These are phyloP conservation scores for Aromia moschata DNA, from an alignment of 2,888 invertebrate genomes.

Conservation along the genomic window DNA sequence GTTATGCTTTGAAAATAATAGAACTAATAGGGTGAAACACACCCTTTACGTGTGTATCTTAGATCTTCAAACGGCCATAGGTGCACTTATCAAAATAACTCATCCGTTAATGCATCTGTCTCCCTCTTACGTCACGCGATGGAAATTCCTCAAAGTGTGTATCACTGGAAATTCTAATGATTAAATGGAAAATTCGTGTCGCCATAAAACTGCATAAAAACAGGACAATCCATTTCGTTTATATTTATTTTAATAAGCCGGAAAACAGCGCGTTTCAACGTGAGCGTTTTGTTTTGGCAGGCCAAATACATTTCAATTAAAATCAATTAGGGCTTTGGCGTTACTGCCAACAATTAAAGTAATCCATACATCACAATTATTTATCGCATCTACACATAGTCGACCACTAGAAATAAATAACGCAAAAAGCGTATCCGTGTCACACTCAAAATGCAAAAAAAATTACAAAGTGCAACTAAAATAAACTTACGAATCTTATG, in stretches of 20 bases:
- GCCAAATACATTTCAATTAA: constrained; percentile 46
- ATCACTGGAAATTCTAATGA: constrained; percentile 23
- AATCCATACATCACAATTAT: constrained; percentile 33
- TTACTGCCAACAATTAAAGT: constrained; percentile 41
- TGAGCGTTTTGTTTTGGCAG: constrained; percentile 46
- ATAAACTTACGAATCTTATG: too few species aligned
- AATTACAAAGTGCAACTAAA: too few species aligned
- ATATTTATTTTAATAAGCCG: constrained; percentile 29
- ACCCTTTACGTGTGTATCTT: background rate
- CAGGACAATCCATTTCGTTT: constrained; percentile 21
- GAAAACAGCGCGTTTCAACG: constrained; percentile 38
- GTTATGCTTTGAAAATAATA: too few species aligned
- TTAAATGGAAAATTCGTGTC: constrained; percentile 31
- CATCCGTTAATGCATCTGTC: constrained; percentile 8
- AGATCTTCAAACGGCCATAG: background rate
- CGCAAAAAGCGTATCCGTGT: too few species aligned
- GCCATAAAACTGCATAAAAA: constrained; percentile 8
- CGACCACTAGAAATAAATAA: background rate
- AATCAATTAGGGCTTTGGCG: constrained; percentile 47
- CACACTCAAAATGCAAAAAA: too few species aligned
- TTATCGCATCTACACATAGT: constrained; percentile 9
- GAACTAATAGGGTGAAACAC: too few species aligned
- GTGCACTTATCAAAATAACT: constrained; percentile 5
- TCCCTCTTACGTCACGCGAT: constrained; percentile 6
- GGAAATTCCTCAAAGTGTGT: constrained; percentile 18